Evolutionary conservation across 2,113 vertebrate genomes (phyloP), one percentile per base, ranked within the genome.

Genomic region (Hemibagrus wyckioides): DNA sequence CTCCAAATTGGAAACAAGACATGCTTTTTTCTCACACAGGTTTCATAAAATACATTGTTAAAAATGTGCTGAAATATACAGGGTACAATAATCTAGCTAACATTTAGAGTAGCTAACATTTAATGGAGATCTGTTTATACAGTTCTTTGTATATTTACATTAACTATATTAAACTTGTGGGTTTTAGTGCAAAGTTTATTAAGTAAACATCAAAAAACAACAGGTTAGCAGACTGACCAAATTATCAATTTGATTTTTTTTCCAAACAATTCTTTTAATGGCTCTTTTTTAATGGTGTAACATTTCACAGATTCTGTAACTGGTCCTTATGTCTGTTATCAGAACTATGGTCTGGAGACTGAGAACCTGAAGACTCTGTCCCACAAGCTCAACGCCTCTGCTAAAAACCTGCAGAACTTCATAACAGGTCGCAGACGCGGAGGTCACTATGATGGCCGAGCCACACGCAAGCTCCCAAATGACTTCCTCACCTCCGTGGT

Each of bases 281-380:
- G 36, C 69, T 73, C 9, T 73, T 73, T 41, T 41, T 9, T 41
- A 36, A 69, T 67, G n/a, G n/a, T n/a, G 14, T 69, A 36, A 73
- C 69, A 23, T 41, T 39, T 39, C 33, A 39, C 33, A 21, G 33
- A 8, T 75, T 48, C 41, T 83, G 82, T 67, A 50, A 69, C 41
- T 52, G n/a, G 82, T 91, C 91, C 59, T 2, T 92, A 84, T 39
- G 19, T 61, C 44, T 39, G 48, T 41, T n/a, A 86, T 8, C 88
- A 99, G 98, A 99, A 99, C 94, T 99, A 99, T 76, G 97, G 98
- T 80, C 95, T 99, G 83, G 98, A 99, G 94, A 99, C 98, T 0
- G 98, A 99, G 87, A 99, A 97, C 67, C 96, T 99, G 96, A 99
- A 99, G 94, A 98, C 96, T 33, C 93, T 99, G 86, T 96, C 97